phyloP scores from a whole-genome alignment of 1,140 invertebrate genomes.

The Aphis craccivora region DNA sequence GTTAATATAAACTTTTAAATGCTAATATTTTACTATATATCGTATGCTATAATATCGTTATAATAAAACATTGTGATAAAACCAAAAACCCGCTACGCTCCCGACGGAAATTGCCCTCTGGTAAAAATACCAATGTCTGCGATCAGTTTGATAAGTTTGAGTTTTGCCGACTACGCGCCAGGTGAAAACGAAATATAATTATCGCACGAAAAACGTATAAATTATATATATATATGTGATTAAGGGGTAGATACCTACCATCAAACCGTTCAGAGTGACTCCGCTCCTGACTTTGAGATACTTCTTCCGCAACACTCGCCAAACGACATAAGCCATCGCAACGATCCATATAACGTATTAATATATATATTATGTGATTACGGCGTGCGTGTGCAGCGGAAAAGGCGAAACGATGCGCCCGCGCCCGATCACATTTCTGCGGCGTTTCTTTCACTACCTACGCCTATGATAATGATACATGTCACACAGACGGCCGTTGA shows the following conservation, averaged over 20 bases:
- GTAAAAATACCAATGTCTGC: background rate
- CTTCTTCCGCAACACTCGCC: conserved; percentile 61
- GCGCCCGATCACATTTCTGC: background rate
- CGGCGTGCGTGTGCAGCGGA: background rate
- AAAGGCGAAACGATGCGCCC: background rate
- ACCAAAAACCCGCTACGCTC: background rate
- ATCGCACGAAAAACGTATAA: background rate
- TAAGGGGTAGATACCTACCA: background rate
- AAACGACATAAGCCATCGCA: conserved; percentile 61
- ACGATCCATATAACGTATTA: background rate
- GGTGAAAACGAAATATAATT: background rate
- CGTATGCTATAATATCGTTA: background rate
- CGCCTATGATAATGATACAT: too few species aligned
- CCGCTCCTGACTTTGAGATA: conserved; percentile 61
- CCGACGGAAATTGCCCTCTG: background rate
- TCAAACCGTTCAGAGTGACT: conserved; percentile 30
- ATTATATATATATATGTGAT: too few species aligned
- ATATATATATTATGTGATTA: background rate
- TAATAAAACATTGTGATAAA: background rate
- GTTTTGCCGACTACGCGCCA: too few species aligned
- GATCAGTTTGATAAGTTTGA: background rate
- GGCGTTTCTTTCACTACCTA: background rate
- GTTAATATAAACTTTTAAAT: background rate
- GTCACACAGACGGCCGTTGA: too few species aligned
- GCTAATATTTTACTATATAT: background rate